Evolutionary conservation across 2,888 invertebrate genomes (phyloP), one percentile per base, ranked within the genome.

Genomic region (Polyploca ridens): DNA sequence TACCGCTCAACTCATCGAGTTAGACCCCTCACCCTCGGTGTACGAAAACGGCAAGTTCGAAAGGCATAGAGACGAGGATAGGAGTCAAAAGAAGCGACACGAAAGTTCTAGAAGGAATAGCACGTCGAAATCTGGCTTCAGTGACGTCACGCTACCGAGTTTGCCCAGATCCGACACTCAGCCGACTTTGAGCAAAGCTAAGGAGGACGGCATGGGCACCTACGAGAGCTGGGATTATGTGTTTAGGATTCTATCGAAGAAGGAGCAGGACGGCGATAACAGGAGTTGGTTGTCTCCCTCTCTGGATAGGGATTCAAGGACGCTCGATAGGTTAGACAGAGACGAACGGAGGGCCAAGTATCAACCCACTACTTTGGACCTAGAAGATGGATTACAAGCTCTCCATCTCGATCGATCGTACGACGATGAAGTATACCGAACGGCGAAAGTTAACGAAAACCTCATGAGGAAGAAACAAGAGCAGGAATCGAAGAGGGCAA

Each of bases 171-270:
- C 94, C 0, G 94, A 94, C 61, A 94, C 94, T 0, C 94, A 94
- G 58, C 94, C 94, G 1, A 79, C 88, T 0, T 69, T 94, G 5
- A 94, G 94, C 70, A 94, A 94, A 73, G 95, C 95, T 33, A 93
- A 93, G 67, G 96, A 96, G 72, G 96, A 96, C 69, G 96, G 95
- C 0, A 95, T 96, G 81, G 96, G 96, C 0, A 96, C 95, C 0
- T 96, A 95, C 65, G 97, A 97, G 72, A 95, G 96, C 63, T 98
- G 97, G 97, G 96, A 96, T 81, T 97, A 97, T 80, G 97, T 97
- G 0, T 97, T 96, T 81, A 95, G 96, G 74, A 96, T 97, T 82
- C 89, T 97, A 46, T 97, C 97, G 66, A 96, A 95, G 74, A 96
- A 96, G 76, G 96, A 97, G 0, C 96, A 97, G 73, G 93, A 94